Base-by-base conservation (phyloP, 2,888 invertebrate species). In the Pherbina coryleti region DNA sequence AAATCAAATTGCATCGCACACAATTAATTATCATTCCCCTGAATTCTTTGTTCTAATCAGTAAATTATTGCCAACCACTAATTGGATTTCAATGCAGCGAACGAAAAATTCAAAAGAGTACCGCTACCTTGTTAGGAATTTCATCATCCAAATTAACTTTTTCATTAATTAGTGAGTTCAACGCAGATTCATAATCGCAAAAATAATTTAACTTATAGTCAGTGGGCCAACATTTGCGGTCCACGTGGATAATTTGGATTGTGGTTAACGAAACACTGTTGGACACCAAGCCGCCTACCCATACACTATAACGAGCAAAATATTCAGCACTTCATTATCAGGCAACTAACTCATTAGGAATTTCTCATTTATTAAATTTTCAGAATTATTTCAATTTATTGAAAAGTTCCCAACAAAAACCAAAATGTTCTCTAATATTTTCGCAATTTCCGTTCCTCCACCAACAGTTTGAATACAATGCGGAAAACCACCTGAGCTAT, bases 381-480 rank as follows among this genome's bases (percentile, higher is more conserved):
- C 55, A 55, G 5, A 19, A n/a, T 19, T 55, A 55, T 55, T 19
- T 55, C 55, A 22, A 25, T 28, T 34, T 31, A 37, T 34, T 34
- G 19, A 66, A 28, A 66, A n/a, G 17, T 17, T 34, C 5, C 8
- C 8, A 17, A 28, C 5, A 25, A 25, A 19, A 31, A n/a, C n/a
- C n/a, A 66, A 34, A 9, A 17, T 28, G 17, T 9, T 22, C n/a
- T 9, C 28, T 28, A 51, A 25, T 9, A 69, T 69, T 69, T 51
- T 51, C 51, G 31, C 4, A 19, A 22, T 55, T 55, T n/a, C n/a
- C 55, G 55, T 19, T 55, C 19, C 11, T 17, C 55, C 55, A 55
- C 19, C 11, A 53, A 19, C 81, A 84, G 84, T 75, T 75, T 11
- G 71, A 90, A 91, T 80, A 92, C 91, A 84, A 92, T 91, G 82